Evolutionary conservation across 2,113 vertebrate genomes (phyloP).

Genomic region (Hyaena hyaena): DNA sequence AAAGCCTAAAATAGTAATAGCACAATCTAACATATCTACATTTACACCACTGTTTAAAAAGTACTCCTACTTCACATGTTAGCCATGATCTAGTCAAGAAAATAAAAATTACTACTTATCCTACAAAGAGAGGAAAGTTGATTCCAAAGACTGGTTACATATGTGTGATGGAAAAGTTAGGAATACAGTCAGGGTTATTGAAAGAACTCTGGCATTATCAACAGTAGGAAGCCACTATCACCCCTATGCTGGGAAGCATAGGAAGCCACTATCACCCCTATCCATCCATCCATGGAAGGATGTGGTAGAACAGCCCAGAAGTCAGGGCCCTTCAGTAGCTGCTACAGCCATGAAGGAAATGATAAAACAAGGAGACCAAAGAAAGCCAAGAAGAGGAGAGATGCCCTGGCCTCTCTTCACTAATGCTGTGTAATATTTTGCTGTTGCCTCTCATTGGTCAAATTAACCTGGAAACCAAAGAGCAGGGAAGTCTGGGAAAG

Average conservation of each 20-base stretch:
- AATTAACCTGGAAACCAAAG: neutral
- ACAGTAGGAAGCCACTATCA: neutral
- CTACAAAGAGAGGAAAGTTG: neutral
- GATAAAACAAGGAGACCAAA: neutral
- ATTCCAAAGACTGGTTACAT: neutral
- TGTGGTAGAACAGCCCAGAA: neutral
- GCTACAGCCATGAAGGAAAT: neutral
- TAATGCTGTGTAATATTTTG: neutral
- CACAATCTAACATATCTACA: neutral
- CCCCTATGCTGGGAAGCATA: neutral
- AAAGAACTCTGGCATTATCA: neutral
- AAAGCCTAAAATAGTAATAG: neutral
- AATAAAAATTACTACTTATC: neutral
- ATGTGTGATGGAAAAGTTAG: neutral
- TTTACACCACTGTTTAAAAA: neutral
- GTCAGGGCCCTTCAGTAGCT: neutral
- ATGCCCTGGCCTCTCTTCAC: neutral
- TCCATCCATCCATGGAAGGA: neutral
- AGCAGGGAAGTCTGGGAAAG: neutral
- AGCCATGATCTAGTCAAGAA: neutral
- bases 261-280: neutral
- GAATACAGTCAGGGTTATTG: neutral
- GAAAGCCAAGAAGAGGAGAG: neutral
- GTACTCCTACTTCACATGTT: neutral
- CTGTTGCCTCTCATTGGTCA: neutral